phyloP scores from a whole-genome alignment of 1,140 invertebrate genomes.

The Euwallacea fornicatus region DNA sequence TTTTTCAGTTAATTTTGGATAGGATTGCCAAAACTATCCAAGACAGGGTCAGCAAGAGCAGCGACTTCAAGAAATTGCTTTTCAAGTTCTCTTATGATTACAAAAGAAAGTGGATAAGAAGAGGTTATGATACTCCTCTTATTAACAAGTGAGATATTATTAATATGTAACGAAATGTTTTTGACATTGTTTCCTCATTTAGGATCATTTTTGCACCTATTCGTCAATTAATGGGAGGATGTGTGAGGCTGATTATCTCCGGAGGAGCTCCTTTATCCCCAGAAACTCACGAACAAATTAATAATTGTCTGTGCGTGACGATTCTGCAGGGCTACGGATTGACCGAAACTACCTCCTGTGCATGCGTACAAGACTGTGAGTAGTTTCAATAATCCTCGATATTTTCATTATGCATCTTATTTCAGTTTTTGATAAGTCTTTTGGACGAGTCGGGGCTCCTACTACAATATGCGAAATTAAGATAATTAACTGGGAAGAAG shows the following conservation, averaged over 20 bases:
- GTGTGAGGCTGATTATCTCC: conserved; percentile 80
- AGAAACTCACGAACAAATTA: conserved; percentile 93
- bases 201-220: conserved; percentile 79
- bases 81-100: conserved; percentile 93
- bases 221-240: conserved; percentile 81
- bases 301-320: conserved; percentile 87
- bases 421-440: conserved; percentile 66
- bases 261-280: conserved; percentile 95
- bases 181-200: conserved; percentile 38
- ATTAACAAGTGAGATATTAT: conserved; percentile 65
- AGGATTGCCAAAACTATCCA: conserved; percentile 94
- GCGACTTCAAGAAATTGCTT: conserved; percentile 72
- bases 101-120: conserved; percentile 80
- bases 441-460: conserved; percentile 88
- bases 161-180: not conserved
- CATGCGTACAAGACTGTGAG: conserved; percentile 83
- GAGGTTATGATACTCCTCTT: conserved; percentile 82
- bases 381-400: conserved; percentile 38
- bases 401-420: conserved; percentile 30
- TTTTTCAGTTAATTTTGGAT: conserved; percentile 82
- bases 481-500: conserved; percentile 94
- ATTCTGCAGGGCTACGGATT: conserved; percentile 95
- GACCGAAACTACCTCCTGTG: conserved; percentile 94
- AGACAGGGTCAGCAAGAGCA: conserved; percentile 82
- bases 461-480: conserved; percentile 83